Conservation (phyloP, 2,113 vertebrate species). For the Cranoglanis bouderius region DNA sequence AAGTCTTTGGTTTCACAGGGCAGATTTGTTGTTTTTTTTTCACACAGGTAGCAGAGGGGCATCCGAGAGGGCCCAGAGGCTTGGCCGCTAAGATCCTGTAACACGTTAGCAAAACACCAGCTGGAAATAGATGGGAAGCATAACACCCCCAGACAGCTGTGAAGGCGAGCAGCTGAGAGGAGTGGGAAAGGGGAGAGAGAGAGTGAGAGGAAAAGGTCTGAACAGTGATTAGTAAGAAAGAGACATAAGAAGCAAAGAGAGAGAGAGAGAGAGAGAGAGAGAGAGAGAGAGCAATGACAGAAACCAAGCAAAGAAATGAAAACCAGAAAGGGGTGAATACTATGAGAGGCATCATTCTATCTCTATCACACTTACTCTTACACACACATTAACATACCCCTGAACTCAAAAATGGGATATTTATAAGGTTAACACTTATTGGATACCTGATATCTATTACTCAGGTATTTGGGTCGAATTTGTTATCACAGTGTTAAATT, state of each 20-base stretch:
- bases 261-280: neutral
- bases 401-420: neutral
- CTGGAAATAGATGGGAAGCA: conserved; percentile 68
- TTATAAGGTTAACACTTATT: neutral
- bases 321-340: conserved; percentile 32
- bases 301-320: neutral
- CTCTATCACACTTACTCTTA: neutral
- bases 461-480: neutral
- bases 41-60: conserved; percentile 47
- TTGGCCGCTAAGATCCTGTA: conserved; percentile 65
- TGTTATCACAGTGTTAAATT: conserved; percentile 3
- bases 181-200: conserved; percentile 4
- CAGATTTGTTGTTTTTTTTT: conserved; percentile 5
- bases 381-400: neutral
- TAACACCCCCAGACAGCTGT: conserved; percentile 70
- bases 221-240: neutral
- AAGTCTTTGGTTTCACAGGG: conserved; percentile 65
- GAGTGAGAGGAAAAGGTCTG: neutral
- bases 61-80: conserved; percentile 44
- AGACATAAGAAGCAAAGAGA: neutral
- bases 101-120: conserved; percentile 67
- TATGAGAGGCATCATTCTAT: too few relatives aligned
- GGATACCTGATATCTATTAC: neutral
- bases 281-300: neutral
- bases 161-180: conserved; percentile 63